Base-by-base conservation (phyloP, 2,888 invertebrate genomes). In the Beris chalybata region DNA sequence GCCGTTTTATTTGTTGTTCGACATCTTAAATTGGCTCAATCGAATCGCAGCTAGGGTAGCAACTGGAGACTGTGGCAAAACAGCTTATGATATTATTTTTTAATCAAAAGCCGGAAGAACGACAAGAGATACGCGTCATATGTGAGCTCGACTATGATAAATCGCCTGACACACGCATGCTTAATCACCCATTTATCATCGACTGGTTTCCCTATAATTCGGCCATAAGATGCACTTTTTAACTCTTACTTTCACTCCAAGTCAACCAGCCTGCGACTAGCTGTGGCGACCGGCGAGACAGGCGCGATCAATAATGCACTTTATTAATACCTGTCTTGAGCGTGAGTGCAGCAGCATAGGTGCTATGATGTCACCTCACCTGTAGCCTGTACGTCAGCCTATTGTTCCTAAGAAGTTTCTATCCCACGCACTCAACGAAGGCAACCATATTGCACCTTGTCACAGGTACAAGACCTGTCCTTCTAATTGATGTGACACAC, bases 401-500 rank as follows among this genome's bases (percentile, higher is more conserved):
- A 22, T 22, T 22, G 22, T 22, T 22, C 22, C 22, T 22, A 22
- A 22, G 29, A 4, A 52, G 52, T 22, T 52, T 22, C 52, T 52
- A 22, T 15, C 29, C 48, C 13, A 22, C 29, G 48, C 48, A 29
- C 22, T 29, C 2, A 38, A 7, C 9, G 38, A 38, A 9, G 22
- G 22, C 22, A 22, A 22, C 22, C 22, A 22, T 22, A 22, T 22
- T 38, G 38, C 38, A 38, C 9, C 9, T 9, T 38, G 38, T 3
- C 38, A 38, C 38, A 38, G 38, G 9, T 9, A 38, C 9, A 5
- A 9, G 7, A 7, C 38, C 9, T 9, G 38, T 38, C 38, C 38
- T 38, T 38, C 5, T 61, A 61, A 61, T 61, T 61, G 32, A 61
- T 61, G 50, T 52, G 61, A 52, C 50, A 61, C 48, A 50, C 48